Percentiles rank a stretch among this genome's conserved stretches.
Conservation (phyloP, 2,113 vertebrate genomes). For the Formicarius rufipectus region DNA sequence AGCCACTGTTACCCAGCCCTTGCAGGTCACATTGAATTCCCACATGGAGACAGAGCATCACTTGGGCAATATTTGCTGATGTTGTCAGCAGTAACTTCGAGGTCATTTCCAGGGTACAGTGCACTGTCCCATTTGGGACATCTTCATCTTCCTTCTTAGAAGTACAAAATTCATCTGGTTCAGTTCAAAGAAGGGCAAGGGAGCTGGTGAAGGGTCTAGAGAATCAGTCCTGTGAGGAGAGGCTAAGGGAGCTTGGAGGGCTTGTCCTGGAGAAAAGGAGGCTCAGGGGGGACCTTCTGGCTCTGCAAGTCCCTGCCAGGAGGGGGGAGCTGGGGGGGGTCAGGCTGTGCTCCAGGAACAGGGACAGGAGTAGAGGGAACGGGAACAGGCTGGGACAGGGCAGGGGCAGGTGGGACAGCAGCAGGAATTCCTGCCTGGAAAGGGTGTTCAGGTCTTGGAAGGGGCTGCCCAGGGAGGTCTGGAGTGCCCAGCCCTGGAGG, state of each 20-base stretch:
- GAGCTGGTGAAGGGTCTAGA: not conserved
- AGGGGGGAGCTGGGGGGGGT: not conserved
- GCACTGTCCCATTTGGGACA: not conserved
- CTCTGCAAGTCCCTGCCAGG: not conserved
- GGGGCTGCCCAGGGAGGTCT: not conserved
- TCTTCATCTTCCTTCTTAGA: not conserved
- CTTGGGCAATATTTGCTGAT: not conserved
- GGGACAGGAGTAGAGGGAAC: not conserved
- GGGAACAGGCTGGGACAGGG: not conserved
- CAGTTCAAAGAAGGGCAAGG: not conserved
- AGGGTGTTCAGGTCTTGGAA: fast-evolving
- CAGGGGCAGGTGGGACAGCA: fast-evolving
- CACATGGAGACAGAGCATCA: not conserved
- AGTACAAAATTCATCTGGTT: not conserved
- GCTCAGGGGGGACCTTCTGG: not conserved
- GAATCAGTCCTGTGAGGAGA: not conserved
- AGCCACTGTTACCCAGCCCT: not conserved
- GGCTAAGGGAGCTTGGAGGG: not conserved
- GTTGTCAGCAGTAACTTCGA: not conserved
- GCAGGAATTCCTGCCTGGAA: not conserved
- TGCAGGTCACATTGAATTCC: not conserved
- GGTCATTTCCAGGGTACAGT: not conserved
- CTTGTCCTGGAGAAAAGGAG: not conserved
- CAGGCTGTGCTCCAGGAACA: not conserved
- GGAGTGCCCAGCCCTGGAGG: not conserved